A percentile compares a stretch with the other conserved stretches of the same genome.
Evolutionary conservation across 2,113 vertebrate species (phyloP).

Genomic region (Egretta garzetta): DNA sequence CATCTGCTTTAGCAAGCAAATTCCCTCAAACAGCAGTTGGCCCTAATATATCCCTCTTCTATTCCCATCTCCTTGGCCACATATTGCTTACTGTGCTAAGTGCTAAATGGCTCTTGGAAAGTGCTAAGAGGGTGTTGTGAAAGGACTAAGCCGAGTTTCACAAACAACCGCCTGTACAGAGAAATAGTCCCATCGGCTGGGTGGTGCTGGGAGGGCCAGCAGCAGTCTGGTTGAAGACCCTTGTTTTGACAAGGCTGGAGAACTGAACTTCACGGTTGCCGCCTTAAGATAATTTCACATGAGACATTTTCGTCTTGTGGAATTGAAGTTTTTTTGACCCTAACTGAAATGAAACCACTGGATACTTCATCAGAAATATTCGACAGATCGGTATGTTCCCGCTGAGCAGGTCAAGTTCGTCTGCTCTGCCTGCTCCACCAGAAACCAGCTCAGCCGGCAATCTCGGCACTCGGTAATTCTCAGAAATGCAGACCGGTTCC

Average conservation of each 20-base stretch:
- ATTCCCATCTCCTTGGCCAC: neutral
- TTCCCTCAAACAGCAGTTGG: neutral
- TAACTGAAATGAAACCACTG: neutral
- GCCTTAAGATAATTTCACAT: neutral
- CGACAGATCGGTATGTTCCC: neutral
- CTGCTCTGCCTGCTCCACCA: neutral
- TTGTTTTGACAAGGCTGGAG: neutral
- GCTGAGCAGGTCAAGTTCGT: constrained; percentile 11
- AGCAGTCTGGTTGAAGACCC: neutral
- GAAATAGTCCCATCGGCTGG: neutral
- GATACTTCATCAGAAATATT: neutral
- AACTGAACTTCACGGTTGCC: neutral
- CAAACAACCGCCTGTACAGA: neutral
- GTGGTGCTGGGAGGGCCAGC: neutral
- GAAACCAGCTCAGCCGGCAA: neutral
- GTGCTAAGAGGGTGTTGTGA: constrained; percentile 30
- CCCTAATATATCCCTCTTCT: neutral
- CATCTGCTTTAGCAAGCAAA: constrained; percentile 3
- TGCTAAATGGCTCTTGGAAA: constrained; percentile 45
- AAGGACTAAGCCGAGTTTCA: neutral
- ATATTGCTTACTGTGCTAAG: neutral
- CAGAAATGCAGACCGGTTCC: neutral
- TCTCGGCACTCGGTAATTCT: neutral
- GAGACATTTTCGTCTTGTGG: neutral
- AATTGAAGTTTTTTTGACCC: neutral